Evolutionary conservation across 92 coral and sea anemone species (phyloP).

Genomic region (Palythoa grandiflora): DNA sequence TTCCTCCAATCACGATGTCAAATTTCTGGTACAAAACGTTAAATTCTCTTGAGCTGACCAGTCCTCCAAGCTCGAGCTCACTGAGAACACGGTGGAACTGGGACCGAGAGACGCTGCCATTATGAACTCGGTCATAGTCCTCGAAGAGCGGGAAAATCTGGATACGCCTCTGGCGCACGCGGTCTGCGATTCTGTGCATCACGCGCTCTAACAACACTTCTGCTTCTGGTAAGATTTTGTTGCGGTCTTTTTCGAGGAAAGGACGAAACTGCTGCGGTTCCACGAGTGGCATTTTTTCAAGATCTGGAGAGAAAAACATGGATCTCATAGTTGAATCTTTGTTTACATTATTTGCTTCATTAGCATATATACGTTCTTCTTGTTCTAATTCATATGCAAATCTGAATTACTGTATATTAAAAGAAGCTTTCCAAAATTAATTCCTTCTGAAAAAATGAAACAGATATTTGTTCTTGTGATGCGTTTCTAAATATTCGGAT

Average conservation of each 20-base stretch:
- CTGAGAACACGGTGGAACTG: slow-evolving; percentile 99
- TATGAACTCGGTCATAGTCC: slow-evolving; percentile 99
- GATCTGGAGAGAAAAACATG: slow-evolving; percentile 61
- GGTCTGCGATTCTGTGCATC: slow-evolving; percentile 98
- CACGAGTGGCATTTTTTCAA: slow-evolving; percentile 90
- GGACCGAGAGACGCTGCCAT: slow-evolving; percentile 95
- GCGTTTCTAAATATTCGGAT: no score
- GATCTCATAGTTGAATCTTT: neutral
- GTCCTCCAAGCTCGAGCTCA: slow-evolving; percentile 95
- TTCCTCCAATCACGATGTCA: slow-evolving; percentile 93
- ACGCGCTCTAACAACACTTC: slow-evolving; percentile 84
- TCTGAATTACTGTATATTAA: no score
- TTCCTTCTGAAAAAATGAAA: no score
- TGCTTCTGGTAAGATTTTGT: slow-evolving; percentile 85
- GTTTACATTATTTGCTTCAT: no score
- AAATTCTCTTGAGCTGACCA: slow-evolving; percentile 93
- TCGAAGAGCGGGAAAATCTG: slow-evolving; percentile 99
- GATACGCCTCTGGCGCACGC: slow-evolving; percentile 95
- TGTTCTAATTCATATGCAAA: no score
- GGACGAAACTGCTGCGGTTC: slow-evolving; percentile 90
- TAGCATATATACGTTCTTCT: no score
- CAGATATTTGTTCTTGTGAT: no score
- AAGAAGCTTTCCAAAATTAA: no score
- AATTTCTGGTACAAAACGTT: slow-evolving; percentile 86
- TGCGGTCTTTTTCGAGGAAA: slow-evolving; percentile 80